Base-by-base conservation (phyloP, 2,113 vertebrate genomes). In the Sula dactylatra region DNA sequence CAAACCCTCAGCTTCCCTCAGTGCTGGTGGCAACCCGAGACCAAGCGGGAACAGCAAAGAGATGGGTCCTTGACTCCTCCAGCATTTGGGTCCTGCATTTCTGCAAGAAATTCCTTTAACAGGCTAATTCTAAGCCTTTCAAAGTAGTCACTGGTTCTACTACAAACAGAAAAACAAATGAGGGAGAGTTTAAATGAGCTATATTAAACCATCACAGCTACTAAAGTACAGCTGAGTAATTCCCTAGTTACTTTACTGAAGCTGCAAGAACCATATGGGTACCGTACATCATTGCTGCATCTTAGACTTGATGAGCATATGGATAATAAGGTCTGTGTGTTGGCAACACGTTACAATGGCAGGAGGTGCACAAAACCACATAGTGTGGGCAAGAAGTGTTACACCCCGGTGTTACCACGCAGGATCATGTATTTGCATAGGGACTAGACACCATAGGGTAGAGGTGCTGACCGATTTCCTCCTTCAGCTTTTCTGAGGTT, bases 221-320 rank as follows among this genome's bases (percentile, higher is more conserved):
- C 69, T 79, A 22, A 85, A 56, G 72, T 31, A 13, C n/a, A 58
- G 67, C 50, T 16, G 52, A 82, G 61, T 64, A 82, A 11, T 36
- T 55, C 22, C 38, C 5, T 1, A 2, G 44, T 49, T 25, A 4
- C 54, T 88, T 86, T 10, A 10, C 15, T 0, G 0, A 47, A 72
- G 62, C 25, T 58, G 27, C 54, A 16, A 21, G 58, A 54, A 47
- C 58, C 38, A 18, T 1, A 19, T 3, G 79, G 77, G 72, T 31
- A 19, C 29, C 40, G 20, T 32, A 8, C 9, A 34, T 38, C 22
- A 2, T 25, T 38, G 42, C 24, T 72, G 72, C 72, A 16, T 24
- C 42, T 58, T 24, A 9, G 61, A 12, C 9, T 22, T 45, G 73
- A 56, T 45, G 82, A n/a, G 58, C 64, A 9, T 22, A 10, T 0